These are phyloP conservation scores for Kryptopterus vitreolus DNA, from an alignment of 2,797 vertebrate genomes.

Conservation along the genomic window DNA sequence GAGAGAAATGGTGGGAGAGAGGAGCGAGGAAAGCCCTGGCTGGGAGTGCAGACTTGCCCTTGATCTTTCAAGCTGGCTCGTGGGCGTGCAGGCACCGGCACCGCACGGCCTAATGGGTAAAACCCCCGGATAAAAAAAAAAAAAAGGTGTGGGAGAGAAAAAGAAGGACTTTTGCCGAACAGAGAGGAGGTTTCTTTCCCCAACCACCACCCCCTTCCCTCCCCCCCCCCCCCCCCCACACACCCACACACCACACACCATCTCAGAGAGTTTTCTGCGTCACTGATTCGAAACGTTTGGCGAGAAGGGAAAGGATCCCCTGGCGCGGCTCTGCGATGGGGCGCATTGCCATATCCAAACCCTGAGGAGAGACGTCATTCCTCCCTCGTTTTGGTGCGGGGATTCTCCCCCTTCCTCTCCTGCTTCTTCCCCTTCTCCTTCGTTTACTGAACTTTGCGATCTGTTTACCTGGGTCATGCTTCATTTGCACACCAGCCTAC, in stretches of 20 bases:
- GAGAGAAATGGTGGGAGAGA: slow-evolving; percentile 57
- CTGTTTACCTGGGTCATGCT: slow-evolving; percentile 63
- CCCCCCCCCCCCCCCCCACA: slow-evolving; percentile 1
- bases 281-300: background rate
- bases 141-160: slow-evolving; percentile 42
- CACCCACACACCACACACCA: no score
- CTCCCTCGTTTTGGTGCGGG: background rate
- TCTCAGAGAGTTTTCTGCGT: background rate
- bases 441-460: slow-evolving; percentile 51
- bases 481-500: slow-evolving; percentile 69
- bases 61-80: slow-evolving; percentile 56
- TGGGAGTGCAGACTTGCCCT: slow-evolving; percentile 65
- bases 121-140: slow-evolving; percentile 41
- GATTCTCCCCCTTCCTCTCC: slow-evolving; percentile 8
- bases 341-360: background rate
- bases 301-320: slow-evolving; percentile 4
- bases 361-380: background rate
- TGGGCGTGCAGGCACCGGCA: slow-evolving; percentile 69
- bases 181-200: slow-evolving; percentile 34
- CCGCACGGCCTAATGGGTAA: slow-evolving; percentile 61
- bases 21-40: slow-evolving; percentile 64
- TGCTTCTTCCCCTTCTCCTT: slow-evolving; percentile 7
- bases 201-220: slow-evolving; percentile 3
- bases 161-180: slow-evolving; percentile 33
- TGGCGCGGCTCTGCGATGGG: background rate